phyloP scores from a whole-genome alignment of 2,113 vertebrate species.

The Ranitomeya variabilis region DNA sequence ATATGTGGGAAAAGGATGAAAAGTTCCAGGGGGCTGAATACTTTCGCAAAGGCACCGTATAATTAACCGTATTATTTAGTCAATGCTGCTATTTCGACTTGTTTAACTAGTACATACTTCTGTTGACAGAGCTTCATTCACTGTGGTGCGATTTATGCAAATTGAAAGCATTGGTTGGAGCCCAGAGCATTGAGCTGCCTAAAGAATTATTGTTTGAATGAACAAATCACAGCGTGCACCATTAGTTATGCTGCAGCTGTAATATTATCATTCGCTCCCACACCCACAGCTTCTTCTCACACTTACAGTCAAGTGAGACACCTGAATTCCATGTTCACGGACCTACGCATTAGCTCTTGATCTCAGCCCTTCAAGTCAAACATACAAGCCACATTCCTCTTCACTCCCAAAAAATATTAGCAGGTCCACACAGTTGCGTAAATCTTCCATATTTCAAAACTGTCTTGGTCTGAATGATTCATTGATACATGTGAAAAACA shows the following conservation, averaged over 20 bases:
- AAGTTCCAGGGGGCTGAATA: too few species aligned
- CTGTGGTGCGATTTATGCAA: neutral
- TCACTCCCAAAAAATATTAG: neutral
- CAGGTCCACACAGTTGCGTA: neutral
- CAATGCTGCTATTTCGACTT: neutral
- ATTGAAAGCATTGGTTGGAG: neutral
- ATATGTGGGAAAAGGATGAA: too few species aligned
- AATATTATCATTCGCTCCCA: slow-evolving; percentile 7
- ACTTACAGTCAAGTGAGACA: slow-evolving; percentile 11
- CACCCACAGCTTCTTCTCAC: slow-evolving; percentile 15
- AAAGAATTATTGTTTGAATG: slow-evolving; percentile 18
- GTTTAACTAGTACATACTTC: slow-evolving; percentile 2
- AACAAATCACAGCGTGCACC: slow-evolving; percentile 1
- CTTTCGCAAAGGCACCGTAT: too few species aligned
- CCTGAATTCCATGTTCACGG: slow-evolving; percentile 29
- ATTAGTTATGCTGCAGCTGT: neutral
- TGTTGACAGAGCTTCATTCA: neutral
- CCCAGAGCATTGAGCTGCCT: neutral
- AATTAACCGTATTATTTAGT: neutral
- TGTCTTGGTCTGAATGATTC: neutral
- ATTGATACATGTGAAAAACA: neutral
- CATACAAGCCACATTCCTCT: neutral
- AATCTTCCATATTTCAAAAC: neutral
- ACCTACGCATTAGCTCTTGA: neutral
- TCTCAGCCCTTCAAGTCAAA: slow-evolving; percentile 8